Evolutionary conservation across 2,888 invertebrate species (phyloP).

Genomic region (Minunthozetes semirufus): DNA sequence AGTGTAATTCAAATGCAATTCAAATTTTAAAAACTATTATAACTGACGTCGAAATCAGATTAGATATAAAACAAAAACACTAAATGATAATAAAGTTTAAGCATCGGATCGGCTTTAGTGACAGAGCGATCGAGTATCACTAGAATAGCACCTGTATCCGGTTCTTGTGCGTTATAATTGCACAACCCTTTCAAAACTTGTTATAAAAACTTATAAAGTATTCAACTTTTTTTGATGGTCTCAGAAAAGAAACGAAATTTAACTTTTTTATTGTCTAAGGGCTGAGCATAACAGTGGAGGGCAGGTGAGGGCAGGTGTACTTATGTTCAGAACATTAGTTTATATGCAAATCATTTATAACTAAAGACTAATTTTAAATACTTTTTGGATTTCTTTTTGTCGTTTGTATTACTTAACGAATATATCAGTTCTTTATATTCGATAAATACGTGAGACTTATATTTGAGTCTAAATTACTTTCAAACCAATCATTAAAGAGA

Average conservation of each 20-base stretch:
- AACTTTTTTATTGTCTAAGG: neutral
- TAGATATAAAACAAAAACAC: slow-evolving; percentile 19
- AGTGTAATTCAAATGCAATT: slow-evolving; percentile 10
- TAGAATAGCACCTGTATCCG: slow-evolving; percentile 30
- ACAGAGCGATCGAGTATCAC: neutral
- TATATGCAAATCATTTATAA: slow-evolving; percentile 10
- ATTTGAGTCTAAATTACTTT: slow-evolving; percentile 20
- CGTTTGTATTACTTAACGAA: neutral
- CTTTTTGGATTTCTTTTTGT: neutral
- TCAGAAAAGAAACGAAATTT: neutral
- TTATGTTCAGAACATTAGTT: neutral
- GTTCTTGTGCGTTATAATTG: slow-evolving; percentile 13
- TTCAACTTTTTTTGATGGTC: slow-evolving; percentile 17
- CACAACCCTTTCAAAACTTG: slow-evolving; percentile 24
- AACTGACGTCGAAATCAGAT: slow-evolving; percentile 8
- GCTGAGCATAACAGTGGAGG: neutral
- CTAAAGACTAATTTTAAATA: neutral
- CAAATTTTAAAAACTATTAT: neutral
- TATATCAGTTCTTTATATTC: neutral
- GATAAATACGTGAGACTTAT: slow-evolving; percentile 8
- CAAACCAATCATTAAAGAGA: slow-evolving; percentile 13
- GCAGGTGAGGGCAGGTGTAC: slow-evolving; percentile 25
- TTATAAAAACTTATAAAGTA: slow-evolving; percentile 17
- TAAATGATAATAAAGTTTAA: slow-evolving; percentile 17
- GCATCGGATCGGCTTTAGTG: neutral